These are phyloP conservation scores for Apamea monoglypha DNA, from an alignment of 2,888 invertebrate genomes.

Conservation along the genomic window DNA sequence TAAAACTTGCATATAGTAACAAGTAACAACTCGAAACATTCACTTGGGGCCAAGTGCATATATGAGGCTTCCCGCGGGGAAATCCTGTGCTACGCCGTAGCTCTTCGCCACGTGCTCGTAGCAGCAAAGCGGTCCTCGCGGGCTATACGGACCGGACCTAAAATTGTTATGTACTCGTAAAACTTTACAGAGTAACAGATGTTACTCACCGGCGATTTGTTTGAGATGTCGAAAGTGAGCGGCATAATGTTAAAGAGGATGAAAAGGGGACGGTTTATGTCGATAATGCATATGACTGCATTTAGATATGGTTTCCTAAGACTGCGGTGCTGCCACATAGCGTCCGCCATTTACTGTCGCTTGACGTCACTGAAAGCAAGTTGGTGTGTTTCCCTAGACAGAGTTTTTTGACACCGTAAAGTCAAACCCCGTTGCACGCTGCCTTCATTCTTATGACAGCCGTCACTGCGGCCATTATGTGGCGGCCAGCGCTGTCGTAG, in stretches of 20 bases:
- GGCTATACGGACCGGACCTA: neutral
- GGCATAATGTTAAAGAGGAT: conserved; percentile 11
- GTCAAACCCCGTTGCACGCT: no score
- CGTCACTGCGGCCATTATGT: neutral
- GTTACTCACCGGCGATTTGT: conserved; percentile 19
- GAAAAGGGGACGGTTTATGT: neutral
- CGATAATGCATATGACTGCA: neutral
- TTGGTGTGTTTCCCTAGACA: neutral
- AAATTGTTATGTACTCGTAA: conserved; percentile 33
- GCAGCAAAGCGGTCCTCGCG: conserved; percentile 10
- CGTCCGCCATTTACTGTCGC: neutral
- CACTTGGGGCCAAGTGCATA: conserved; percentile 20
- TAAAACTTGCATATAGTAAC: conserved; percentile 17
- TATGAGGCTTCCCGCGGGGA: conserved; percentile 39
- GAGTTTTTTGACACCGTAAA: no score
- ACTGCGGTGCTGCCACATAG: neutral
- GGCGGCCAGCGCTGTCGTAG: neutral
- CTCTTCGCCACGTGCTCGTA: conserved; percentile 25
- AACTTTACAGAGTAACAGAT: conserved; percentile 39
- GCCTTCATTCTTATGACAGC: neutral
- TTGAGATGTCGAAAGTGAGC: conserved; percentile 11
- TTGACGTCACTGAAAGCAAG: neutral
- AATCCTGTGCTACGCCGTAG: conserved; percentile 39
- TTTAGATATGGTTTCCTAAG: no score
- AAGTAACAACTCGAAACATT: conserved; percentile 27